A percentile compares a stretch with the other conserved stretches of the same genome.
These are phyloP conservation scores for Bujurquina vittata DNA, from an alignment of 2,113 vertebrate genomes.

Conservation along the genomic window DNA sequence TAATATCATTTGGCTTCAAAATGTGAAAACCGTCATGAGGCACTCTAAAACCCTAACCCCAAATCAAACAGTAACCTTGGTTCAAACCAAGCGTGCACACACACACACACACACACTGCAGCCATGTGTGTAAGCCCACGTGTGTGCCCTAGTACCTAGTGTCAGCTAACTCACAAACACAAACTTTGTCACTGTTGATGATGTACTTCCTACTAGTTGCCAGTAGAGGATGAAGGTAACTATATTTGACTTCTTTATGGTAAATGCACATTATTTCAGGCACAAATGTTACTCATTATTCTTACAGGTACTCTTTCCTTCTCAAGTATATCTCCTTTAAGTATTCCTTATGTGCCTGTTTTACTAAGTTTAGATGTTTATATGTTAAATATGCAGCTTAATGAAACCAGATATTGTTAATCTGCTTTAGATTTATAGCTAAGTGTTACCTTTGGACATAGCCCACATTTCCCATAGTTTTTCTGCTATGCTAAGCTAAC, in stretches of 20 bases:
- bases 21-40: slow-evolving; percentile 14
- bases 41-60: slow-evolving; percentile 17
- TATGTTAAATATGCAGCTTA: background rate
- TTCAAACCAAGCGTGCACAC: slow-evolving; percentile 6
- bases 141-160: background rate
- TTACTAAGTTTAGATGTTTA: background rate
- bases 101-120: background rate
- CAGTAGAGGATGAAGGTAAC: background rate
- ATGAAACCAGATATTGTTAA: background rate
- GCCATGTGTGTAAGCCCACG: slow-evolving; percentile 11
- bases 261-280: background rate
- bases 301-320: no score
- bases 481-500: background rate
- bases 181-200: background rate
- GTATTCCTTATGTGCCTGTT: background rate
- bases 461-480: background rate
- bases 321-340: accelerated
- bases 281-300: background rate
- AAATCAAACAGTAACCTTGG: slow-evolving; percentile 53
- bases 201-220: slow-evolving; percentile 11
- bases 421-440: background rate
- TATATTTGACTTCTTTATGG: background rate
- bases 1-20: slow-evolving; percentile 24
- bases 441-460: background rate
- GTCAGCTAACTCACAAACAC: background rate